Evolutionary conservation across 2,797 vertebrate species (phyloP), one percentile per base, ranked within the genome.

Genomic region (Choloepus didactylus): DNA sequence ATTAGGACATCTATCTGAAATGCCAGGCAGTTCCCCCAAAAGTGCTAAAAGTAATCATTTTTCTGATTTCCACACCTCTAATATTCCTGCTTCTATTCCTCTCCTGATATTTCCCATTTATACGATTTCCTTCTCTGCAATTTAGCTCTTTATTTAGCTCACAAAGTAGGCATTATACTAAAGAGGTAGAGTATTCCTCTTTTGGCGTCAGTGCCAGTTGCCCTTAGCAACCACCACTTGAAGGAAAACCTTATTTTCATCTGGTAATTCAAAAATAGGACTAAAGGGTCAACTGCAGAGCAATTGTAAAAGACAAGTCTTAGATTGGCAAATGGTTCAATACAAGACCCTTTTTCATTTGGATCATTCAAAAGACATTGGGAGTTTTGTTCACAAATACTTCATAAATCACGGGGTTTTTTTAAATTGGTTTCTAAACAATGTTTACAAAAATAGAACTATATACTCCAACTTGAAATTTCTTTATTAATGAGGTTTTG

Each of bases 131-230:
- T 98, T 98, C 97, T 98, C 96, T 98, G 94, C 97, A 98, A 98
- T 98, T 98, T 98, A 98, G 97, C 95, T 98, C 98, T 98, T 98
- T 98, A 98, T 98, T 98, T 98, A 98, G 98, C 98, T 98, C 98
- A 98, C 98, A 98, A 98, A 98, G 98, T 98, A 98, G 98, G 96
- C 97, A 98, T 98, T 98, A 98, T 98, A 97, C 97, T 98, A 98
- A 98, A 97, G 94, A 98, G 98, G 98, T 98, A 98, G 97, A 98
- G 97, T 97, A 98, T 98, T 98, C 97, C 98, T 98, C 98, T 98
- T 98, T 97, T 97, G 97, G 98, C 98, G 49, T 98, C 97, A 98
- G 96, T 96, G 96, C 95, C 66, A 87, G 98, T 99, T 98, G 97
- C 98, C 98, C 97, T 25, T 97, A 95, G 98, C 98, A 98, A 99